phyloP scores from a whole-genome alignment of 35 echinoderm and acorn worm species.

The Diadema setosum region DNA sequence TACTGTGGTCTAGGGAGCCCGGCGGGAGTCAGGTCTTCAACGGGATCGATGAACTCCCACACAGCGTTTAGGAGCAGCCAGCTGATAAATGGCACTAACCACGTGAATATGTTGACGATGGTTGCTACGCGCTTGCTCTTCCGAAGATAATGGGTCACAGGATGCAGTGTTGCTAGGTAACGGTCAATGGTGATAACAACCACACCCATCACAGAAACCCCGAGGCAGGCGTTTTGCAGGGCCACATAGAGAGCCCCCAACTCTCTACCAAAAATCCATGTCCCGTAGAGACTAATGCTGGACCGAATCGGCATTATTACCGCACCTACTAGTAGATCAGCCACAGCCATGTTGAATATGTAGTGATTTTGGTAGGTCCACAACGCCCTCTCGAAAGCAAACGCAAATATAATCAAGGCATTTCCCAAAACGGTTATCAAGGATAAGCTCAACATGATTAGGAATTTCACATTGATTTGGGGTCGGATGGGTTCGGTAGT shows the following conservation, averaged over 20 bases:
- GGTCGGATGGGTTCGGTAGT: no score
- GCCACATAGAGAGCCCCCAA: neutral
- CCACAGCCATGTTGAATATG: no score
- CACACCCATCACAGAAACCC: no score
- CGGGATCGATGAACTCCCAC: neutral
- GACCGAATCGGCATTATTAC: constrained; percentile 13
- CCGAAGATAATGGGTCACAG: neutral
- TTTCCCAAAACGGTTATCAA: no score
- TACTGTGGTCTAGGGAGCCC: neutral
- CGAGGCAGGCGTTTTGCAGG: neutral
- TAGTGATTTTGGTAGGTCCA: no score
- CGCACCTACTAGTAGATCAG: neutral
- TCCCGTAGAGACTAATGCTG: neutral
- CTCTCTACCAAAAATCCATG: neutral
- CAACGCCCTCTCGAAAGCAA: no score
- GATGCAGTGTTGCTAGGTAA: no score
- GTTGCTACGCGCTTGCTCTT: neutral
- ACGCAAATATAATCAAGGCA: no score
- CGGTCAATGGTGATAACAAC: no score
- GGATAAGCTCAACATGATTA: no score
- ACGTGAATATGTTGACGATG: neutral
- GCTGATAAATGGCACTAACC: neutral
- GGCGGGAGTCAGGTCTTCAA: neutral
- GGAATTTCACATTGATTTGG: no score
- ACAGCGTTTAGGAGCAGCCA: constrained; percentile 7